A percentile compares a stretch with the other conserved stretches of the same genome.
These are phyloP conservation scores for Syrphus vitripennis DNA, from an alignment of 2,888 invertebrate genomes.

Conservation along the genomic window DNA sequence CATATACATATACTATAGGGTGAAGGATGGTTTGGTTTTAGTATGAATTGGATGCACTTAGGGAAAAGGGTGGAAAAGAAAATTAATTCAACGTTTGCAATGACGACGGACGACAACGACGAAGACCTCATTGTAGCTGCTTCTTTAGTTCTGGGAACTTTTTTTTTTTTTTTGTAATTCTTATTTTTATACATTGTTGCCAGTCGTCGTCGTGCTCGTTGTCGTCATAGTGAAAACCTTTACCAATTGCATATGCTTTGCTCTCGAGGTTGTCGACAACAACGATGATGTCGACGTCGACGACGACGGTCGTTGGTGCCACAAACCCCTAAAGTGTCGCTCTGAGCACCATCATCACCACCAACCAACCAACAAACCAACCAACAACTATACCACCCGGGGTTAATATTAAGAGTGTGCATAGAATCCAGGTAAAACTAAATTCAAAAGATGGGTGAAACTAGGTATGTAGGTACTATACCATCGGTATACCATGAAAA, in stretches of 20 bases:
- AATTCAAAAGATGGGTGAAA: neutral
- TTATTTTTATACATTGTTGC: neutral
- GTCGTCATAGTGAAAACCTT: neutral
- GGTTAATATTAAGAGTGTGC: slow-evolving; percentile 20
- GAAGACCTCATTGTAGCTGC: slow-evolving; percentile 4
- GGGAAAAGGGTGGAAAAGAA: slow-evolving; percentile 34
- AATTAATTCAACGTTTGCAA: slow-evolving; percentile 51
- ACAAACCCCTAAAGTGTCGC: slow-evolving; percentile 28
- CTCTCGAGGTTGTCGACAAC: neutral
- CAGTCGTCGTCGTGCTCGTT: neutral
- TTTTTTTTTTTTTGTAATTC: neutral
- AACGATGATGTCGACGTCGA: neutral
- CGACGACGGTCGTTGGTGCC: neutral
- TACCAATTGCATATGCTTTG: slow-evolving; percentile 22
- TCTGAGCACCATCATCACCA: neutral
- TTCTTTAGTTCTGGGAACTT: slow-evolving; percentile 22
- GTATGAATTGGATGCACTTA: slow-evolving; percentile 27
- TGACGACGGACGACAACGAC: neutral
- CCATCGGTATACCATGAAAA: neutral
- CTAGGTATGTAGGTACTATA: neutral
- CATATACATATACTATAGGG: neutral
- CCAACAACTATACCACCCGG: neutral
- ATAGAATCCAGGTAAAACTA: slow-evolving; percentile 40
- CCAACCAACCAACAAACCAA: neutral
- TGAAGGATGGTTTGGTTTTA: slow-evolving; percentile 15